A percentile compares a stretch with the other conserved stretches of the same genome.
These are phyloP conservation scores for Rhodophaea formosa DNA, from an alignment of 2,888 invertebrate genomes.

Conservation along the genomic window DNA sequence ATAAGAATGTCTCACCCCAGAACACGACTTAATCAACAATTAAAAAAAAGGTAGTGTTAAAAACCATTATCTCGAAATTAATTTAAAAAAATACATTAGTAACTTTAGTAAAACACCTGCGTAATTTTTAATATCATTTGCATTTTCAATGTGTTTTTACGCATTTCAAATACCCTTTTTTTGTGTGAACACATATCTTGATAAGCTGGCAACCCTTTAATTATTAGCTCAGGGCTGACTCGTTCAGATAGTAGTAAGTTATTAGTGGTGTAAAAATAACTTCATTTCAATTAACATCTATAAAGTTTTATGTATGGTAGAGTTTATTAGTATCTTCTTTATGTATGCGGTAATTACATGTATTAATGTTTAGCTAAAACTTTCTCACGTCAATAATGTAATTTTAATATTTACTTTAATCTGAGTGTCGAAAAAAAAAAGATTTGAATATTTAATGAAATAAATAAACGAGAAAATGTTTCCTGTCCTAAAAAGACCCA, in stretches of 20 bases:
- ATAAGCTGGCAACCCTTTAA: conserved; percentile 18
- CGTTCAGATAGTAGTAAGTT: conserved; percentile 5
- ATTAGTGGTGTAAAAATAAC: not conserved
- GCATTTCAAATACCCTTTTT: conserved; percentile 29
- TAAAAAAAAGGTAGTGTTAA: conserved; percentile 38
- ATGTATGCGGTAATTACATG: too few relatives aligned
- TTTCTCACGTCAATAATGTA: too few relatives aligned
- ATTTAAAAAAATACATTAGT: conserved; percentile 49
- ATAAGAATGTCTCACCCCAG: conserved; percentile 7
- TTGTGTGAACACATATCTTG: conserved; percentile 20
- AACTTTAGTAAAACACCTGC: conserved; percentile 43
- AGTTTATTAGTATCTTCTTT: not conserved
- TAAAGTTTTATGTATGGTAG: not conserved
- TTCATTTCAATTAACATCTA: conserved; percentile 10
- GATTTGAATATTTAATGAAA: too few relatives aligned
- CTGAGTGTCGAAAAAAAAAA: too few relatives aligned
- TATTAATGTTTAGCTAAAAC: too few relatives aligned
- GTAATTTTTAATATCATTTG: conserved; percentile 28
- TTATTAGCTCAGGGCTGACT: conserved; percentile 15
- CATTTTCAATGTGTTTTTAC: conserved; percentile 25
- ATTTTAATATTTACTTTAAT: too few relatives aligned
- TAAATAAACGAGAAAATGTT: too few relatives aligned
- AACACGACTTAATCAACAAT: not conserved
- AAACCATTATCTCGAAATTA: conserved; percentile 52
- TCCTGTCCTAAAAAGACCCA: too few relatives aligned